Conservation (phyloP, 2,797 vertebrate species). For the Potorous gilbertii region DNA sequence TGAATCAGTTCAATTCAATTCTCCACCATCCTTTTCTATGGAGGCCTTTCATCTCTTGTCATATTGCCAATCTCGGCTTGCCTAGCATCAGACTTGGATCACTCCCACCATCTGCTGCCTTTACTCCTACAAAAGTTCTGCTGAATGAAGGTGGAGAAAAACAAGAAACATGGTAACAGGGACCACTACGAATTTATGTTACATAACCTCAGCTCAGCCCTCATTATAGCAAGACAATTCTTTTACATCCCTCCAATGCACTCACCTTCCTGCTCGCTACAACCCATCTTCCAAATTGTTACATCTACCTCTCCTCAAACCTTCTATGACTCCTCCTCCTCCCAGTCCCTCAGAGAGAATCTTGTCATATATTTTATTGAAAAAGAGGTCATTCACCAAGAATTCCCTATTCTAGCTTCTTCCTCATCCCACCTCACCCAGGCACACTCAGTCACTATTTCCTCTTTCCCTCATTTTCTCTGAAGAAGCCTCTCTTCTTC, state of each 20-base stretch:
- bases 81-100: background rate
- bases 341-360: background rate
- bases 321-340: background rate
- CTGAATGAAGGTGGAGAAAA: background rate
- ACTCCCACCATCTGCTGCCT: background rate
- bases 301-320: background rate
- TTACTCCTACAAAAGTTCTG: background rate
- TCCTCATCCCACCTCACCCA: background rate
- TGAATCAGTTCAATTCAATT: background rate
- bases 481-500: background rate
- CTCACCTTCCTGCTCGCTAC: background rate
- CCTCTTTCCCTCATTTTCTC: background rate
- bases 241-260: background rate
- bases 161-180: background rate
- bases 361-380: background rate
- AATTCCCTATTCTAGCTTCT: background rate
- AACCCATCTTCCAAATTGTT: background rate
- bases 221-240: background rate
- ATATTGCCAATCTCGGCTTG: background rate
- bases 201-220: background rate
- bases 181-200: background rate
- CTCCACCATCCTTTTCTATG: background rate
- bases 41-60: background rate
- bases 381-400: background rate
- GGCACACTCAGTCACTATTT: background rate